These are phyloP conservation scores for Tridacna crocea DNA, from an alignment of 2,888 invertebrate genomes.

Conservation along the genomic window DNA sequence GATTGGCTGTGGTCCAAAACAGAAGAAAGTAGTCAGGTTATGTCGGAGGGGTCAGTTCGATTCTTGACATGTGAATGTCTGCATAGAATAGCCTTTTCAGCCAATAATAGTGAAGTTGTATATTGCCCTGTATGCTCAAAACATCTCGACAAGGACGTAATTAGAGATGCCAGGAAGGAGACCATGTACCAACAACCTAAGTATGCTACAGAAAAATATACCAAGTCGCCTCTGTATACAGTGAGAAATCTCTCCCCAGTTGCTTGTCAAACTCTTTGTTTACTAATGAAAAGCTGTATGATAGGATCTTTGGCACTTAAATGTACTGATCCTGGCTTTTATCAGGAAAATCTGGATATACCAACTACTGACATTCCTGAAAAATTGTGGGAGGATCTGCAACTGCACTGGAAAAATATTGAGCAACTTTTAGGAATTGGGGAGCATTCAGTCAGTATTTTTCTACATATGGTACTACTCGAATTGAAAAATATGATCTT, in stretches of 20 bases:
- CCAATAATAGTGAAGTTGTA: not conserved
- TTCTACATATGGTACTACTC: constrained; percentile 29
- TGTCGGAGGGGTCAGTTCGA: too few species aligned
- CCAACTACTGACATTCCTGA: constrained; percentile 8
- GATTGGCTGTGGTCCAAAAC: too few species aligned
- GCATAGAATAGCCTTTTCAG: not conserved
- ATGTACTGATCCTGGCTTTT: not conserved
- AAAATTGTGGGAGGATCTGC: not conserved
- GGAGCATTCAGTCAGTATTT: constrained; percentile 3
- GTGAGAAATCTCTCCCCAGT: constrained; percentile 34
- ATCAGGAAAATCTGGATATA: not conserved
- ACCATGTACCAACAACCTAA: too few species aligned
- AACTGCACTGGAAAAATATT: constrained; percentile 20
- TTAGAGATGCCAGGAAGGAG: not conserved
- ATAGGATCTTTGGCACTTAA: constrained; percentile 41
- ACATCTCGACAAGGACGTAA: not conserved
- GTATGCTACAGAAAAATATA: not conserved
- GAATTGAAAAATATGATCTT: constrained; percentile 12
- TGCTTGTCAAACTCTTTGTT: constrained; percentile 11
- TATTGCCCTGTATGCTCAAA: constrained; percentile 1
- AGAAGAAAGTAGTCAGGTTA: too few species aligned
- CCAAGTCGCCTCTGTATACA: not conserved
- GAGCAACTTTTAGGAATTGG: constrained; percentile 21
- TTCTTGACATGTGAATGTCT: constrained; percentile 8
- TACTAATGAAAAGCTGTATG: constrained; percentile 40